phyloP scores from a whole-genome alignment of 2,888 invertebrate genomes.

The Synanthedon vespiformis region DNA sequence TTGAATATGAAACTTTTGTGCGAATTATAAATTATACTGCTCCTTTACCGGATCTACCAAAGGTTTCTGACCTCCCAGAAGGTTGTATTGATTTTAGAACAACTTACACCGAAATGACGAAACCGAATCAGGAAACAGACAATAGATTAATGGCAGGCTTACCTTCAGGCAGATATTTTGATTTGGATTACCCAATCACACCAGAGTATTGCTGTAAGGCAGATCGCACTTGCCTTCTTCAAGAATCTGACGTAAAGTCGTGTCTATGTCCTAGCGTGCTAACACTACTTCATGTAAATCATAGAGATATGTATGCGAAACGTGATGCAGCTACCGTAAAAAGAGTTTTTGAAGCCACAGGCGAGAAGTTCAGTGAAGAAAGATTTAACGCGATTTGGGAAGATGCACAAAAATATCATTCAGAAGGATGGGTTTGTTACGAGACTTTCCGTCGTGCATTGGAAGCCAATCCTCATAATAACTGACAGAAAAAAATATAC shows the following conservation, averaged over 20 bases:
- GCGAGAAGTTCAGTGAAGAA: conserved; percentile 58
- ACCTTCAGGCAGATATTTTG: conserved; percentile 53
- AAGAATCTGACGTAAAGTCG: conserved; percentile 44
- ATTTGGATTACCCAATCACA: conserved; percentile 43
- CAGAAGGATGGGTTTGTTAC: conserved; percentile 63
- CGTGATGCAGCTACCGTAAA: conserved; percentile 39
- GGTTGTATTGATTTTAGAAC: conserved; percentile 45
- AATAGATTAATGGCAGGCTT: conserved; percentile 37
- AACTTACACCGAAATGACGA: conserved; percentile 53
- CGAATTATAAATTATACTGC: conserved; percentile 55
- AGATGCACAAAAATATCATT: conserved; percentile 56
- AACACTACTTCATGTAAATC: conserved; percentile 37
- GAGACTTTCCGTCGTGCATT: conserved; percentile 59
- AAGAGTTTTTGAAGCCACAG: conserved; percentile 63
- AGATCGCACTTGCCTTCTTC: conserved; percentile 31
- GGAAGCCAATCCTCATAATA: conserved; percentile 10
- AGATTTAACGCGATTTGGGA: conserved; percentile 62
- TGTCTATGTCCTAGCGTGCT: conserved; percentile 41
- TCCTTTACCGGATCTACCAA: conserved; percentile 44
- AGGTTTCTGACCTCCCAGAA: conserved; percentile 38
- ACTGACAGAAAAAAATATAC: no score
- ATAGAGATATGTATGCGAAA: conserved; percentile 48
- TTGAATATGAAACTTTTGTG: conserved; percentile 63
- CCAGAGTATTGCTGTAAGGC: conserved; percentile 34
- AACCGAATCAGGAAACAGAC: conserved; percentile 28